Conservation (phyloP, 2,113 vertebrate genomes). For the Gymnocephalus cernua region DNA sequence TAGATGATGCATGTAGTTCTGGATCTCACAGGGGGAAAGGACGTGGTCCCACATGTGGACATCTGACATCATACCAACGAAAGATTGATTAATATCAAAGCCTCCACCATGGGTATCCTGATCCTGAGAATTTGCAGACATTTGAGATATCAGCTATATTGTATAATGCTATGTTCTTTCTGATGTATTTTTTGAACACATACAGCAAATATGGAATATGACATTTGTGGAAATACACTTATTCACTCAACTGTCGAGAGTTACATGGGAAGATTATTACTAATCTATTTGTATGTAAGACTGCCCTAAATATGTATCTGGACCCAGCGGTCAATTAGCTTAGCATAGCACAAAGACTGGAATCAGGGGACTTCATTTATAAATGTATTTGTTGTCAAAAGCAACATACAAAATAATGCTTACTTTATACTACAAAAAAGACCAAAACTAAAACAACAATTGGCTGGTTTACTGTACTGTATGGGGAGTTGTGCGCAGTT, state of each 20-base stretch:
- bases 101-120: slow-evolving; percentile 67
- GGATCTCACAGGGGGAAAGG: slow-evolving; percentile 68
- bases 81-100: slow-evolving; percentile 62
- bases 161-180: not conserved
- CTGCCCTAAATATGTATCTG: not conserved
- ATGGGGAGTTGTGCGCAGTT: too few relatives aligned
- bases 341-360: not conserved
- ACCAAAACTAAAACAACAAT: too few relatives aligned
- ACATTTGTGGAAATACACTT: not conserved
- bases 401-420: not conserved
- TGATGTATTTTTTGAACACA: not conserved
- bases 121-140: slow-evolving; percentile 29
- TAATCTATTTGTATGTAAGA: not conserved
- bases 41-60: slow-evolving; percentile 76
- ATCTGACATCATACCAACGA: slow-evolving; percentile 72
- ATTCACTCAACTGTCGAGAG: not conserved
- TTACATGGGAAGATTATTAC: not conserved
- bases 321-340: not conserved
- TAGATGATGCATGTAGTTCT: slow-evolving; percentile 21
- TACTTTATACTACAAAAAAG: too few relatives aligned
- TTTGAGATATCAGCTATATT: not conserved
- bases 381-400: not conserved
- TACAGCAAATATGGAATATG: not conserved
- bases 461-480: too few relatives aligned
- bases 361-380: not conserved